Base-by-base conservation (phyloP, 2,113 vertebrate species). In the Dasyornis broadbenti region DNA sequence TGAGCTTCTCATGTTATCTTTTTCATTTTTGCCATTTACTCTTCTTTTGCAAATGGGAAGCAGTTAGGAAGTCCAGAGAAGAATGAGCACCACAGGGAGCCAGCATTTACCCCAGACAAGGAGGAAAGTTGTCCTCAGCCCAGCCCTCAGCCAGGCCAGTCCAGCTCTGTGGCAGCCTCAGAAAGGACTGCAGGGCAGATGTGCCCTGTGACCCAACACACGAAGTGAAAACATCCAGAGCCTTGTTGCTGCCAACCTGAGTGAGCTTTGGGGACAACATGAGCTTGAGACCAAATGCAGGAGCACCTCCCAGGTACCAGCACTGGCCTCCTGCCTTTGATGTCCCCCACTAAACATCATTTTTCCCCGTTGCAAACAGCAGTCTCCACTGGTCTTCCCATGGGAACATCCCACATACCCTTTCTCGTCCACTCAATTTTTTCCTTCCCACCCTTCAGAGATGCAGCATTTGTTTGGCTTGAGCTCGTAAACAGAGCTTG, bases 181-280 rank as follows among this genome's bases (percentile, higher is more conserved):
- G 72, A 16, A 66, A 45, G 44, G 12, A 6, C 40, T 27, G 18
- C 7, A 12, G 66, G 53, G 61, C 33, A 80, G 33, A 42, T 33
- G 52, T 18, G 42, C 18, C 64, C 37, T 61, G 15, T 1, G 2
- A 70, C 21, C 30, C 2, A 7, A 9, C 2, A 12, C 0, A 1
- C 6, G 22, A 64, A 39, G 4, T 39, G 26, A n/a, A 47, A 73
- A 35, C 31, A 70, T 26, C 61, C 60, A 44, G 13, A 31, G 21
- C 47, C 31, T 73, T 49, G 27, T 23, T 45, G 31, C 50, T 63
- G 27, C 35, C 33, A 52, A 2, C 27, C 23, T 0, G 1, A 50
- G 47, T 3, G 33, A 70, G 19, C 18, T 52, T 42, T 27, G 63
- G 28, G 27, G 9, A 73, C 15, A 69, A 15, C n/a, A 24, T 1